These are phyloP conservation scores for Enoplosus armatus DNA, from an alignment of 2,797 vertebrate species.

Conservation along the genomic window DNA sequence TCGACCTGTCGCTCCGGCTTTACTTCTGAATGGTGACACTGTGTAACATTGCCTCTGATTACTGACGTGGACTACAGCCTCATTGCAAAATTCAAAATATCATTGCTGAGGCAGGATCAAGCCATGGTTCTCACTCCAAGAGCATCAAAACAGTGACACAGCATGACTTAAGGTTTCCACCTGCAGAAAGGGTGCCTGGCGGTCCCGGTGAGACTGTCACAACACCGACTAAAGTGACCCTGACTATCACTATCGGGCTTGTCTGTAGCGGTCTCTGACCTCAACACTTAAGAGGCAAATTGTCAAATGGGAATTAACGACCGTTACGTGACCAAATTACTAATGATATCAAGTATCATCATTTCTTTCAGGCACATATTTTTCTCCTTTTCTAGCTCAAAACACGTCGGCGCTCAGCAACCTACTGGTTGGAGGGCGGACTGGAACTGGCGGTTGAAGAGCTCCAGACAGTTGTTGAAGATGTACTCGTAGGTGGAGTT, in stretches of 20 bases:
- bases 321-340: background rate
- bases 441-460: conserved; percentile 95
- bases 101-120: background rate
- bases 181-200: background rate
- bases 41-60: background rate
- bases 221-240: background rate
- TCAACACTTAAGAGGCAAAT: background rate
- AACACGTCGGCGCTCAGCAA: background rate
- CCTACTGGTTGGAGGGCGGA: conserved; percentile 84
- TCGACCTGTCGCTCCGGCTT: background rate
- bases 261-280: background rate
- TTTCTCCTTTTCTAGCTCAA: background rate
- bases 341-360: background rate
- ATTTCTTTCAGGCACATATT: background rate
- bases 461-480: conserved; percentile 97
- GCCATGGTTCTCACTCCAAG: background rate
- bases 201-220: no score
- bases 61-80: background rate
- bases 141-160: background rate
- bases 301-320: background rate
- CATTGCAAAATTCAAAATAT: background rate
- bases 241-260: background rate
- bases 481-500: conserved; percentile 99
- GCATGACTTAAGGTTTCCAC: background rate
- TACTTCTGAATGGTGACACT: background rate